Evolutionary conservation across 2,797 vertebrate species (phyloP).

Genomic region (Trachops cirrhosus): DNA sequence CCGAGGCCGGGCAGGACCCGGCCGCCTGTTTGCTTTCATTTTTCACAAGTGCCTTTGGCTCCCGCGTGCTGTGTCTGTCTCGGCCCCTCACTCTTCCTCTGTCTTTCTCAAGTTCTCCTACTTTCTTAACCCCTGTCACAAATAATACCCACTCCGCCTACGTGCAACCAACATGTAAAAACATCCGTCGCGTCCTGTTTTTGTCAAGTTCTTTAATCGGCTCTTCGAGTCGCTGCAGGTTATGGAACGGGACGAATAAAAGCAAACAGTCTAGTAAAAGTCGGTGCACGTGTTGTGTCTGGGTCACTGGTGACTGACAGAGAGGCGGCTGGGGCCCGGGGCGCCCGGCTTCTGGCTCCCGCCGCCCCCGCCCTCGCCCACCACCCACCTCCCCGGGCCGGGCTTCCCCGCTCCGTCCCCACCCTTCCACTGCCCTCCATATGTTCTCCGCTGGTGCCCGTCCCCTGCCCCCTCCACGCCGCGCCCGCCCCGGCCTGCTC

Average conservation of each 20-base stretch:
- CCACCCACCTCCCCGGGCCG: constrained; percentile 33
- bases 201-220: constrained; percentile 71
- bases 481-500: not conserved
- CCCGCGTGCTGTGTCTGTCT: not conserved
- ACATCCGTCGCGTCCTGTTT: constrained; percentile 76
- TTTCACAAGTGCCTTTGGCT: constrained; percentile 62
- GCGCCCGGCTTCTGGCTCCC: constrained; percentile 53
- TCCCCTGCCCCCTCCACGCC: not conserved
- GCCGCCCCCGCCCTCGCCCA: not conserved
- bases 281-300: constrained; percentile 91
- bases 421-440: not conserved
- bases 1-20: constrained; percentile 52
- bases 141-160: constrained; percentile 73
- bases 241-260: constrained; percentile 89
- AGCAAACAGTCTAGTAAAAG: constrained; percentile 89
- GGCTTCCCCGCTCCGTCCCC: not conserved
- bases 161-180: constrained; percentile 79
- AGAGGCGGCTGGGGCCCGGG: constrained; percentile 82
- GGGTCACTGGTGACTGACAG: constrained; percentile 89
- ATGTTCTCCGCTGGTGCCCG: not conserved
- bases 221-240: constrained; percentile 82
- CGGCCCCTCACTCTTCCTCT: not conserved
- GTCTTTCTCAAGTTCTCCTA: constrained; percentile 74
- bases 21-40: constrained; percentile 72
- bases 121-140: constrained; percentile 79